A percentile compares a stretch with the other conserved stretches of the same genome.
Conservation (phyloP, 2,797 vertebrate genomes). For the Pangasius mekongensis region DNA sequence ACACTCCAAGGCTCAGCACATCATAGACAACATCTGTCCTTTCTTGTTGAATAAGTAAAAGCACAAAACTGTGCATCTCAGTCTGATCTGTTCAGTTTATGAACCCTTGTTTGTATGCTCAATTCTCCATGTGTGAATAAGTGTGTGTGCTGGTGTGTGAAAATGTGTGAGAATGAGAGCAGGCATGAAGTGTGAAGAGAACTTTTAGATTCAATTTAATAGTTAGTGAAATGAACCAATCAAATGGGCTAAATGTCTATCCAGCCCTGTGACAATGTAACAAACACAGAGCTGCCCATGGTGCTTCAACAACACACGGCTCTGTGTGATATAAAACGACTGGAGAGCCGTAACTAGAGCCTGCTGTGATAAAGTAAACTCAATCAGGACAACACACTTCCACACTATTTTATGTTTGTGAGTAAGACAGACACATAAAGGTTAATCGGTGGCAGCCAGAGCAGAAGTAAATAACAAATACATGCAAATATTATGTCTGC, state of each 20-base stretch:
- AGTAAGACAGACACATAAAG: slow-evolving; percentile 13
- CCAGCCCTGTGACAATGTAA: neutral
- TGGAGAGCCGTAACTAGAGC: slow-evolving; percentile 3
- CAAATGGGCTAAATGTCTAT: too few species aligned
- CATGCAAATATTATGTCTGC: neutral
- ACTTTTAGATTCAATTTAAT: neutral
- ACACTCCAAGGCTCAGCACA: slow-evolving; percentile 45
- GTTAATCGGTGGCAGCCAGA: neutral
- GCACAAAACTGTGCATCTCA: slow-evolving; percentile 28
- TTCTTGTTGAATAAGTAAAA: slow-evolving; percentile 52
- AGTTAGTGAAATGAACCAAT: slow-evolving; percentile 8
- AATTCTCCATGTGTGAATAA: slow-evolving; percentile 7
- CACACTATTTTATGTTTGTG: neutral
- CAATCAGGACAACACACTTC: slow-evolving; percentile 4
- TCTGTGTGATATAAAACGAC: slow-evolving; percentile 4
- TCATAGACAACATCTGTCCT: slow-evolving; percentile 51
- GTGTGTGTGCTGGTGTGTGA: neutral
- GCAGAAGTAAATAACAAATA: neutral
- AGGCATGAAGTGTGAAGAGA: slow-evolving; percentile 28
- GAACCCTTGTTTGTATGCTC: slow-evolving; percentile 12
- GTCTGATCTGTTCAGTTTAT: slow-evolving; percentile 40
- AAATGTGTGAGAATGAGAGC: slow-evolving; percentile 32
- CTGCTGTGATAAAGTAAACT: neutral
- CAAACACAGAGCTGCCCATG: slow-evolving; percentile 1
- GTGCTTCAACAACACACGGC: neutral